Base-by-base conservation (phyloP, 1,140 invertebrate genomes). In the Drosophila navojoa region DNA sequence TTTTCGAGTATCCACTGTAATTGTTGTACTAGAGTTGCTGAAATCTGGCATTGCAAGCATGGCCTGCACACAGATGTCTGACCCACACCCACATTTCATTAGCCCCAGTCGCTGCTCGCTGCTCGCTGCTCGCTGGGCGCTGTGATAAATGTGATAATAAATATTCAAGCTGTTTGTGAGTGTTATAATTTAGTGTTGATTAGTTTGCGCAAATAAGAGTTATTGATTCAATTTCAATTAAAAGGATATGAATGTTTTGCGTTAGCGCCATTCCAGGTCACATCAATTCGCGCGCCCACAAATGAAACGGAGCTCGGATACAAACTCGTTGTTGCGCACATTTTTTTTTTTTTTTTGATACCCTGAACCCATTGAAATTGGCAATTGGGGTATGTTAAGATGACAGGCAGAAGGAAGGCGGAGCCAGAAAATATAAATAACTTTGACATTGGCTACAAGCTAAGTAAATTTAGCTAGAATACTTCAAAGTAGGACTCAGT, bases 161-260 rank as follows among this genome's bases (percentile, higher is more conserved):
- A 89, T 89, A 89, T 90, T 86, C 82, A 53, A 86, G 81, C 87
- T 87, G 82, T 86, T 87, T 84, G 84, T 79, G 76, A 86, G 82
- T 86, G 82, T 89, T 87, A 87, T 89, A 89, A 89, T 89, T 89
- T 89, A 89, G 84, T 89, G 84, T 89, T 89, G 84, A 89, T 89
- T 89, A 89, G 79, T 89, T 89, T 89, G 84, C 74, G 77, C 84
- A 89, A 89, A 89, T 89, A 89, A 89, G 84, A 89, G 80, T 89
- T 89, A 89, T 89, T 75, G 79, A 89, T 89, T 84, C 84, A 77
- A 89, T 89, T 89, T 89, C 84, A 89, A 89, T 89, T 89, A 89
- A 89, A 87, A 87, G 82, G 82, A 87, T 87, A 87, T 89, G 82
- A 79, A 86, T 87, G 84, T 79, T 74, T 70, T 52, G 61, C 53